Evolutionary conservation across 2,888 invertebrate species (phyloP).

Genomic region (Thereva unica): DNA sequence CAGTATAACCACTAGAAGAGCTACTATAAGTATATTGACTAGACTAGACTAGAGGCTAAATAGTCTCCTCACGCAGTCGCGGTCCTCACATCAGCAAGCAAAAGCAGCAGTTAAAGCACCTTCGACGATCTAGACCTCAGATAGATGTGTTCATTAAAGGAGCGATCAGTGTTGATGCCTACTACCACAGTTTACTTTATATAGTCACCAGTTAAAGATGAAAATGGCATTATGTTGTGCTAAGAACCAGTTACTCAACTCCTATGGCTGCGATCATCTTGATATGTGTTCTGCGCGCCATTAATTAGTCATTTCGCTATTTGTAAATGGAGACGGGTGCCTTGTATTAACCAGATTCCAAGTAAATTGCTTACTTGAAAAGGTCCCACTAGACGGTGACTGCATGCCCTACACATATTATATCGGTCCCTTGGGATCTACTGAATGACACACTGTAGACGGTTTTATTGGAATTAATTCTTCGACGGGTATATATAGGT

Average conservation of each 20-base stretch:
- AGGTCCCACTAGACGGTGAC: slow-evolving; percentile 28
- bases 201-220: slow-evolving; percentile 31
- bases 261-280: slow-evolving; percentile 44
- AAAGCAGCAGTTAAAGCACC: no score
- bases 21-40: no score
- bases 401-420: slow-evolving; percentile 51
- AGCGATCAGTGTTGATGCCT: slow-evolving; percentile 43
- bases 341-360: slow-evolving; percentile 48
- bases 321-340: slow-evolving; percentile 48
- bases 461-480: slow-evolving; percentile 48
- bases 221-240: slow-evolving; percentile 30
- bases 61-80: slow-evolving; percentile 28
- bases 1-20: no score
- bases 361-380: slow-evolving; percentile 45
- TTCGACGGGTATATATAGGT: slow-evolving; percentile 42
- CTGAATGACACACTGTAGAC: slow-evolving; percentile 49
- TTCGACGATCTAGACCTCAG: slow-evolving; percentile 6
- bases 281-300: slow-evolving; percentile 49
- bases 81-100: no score
- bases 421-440: slow-evolving; percentile 56
- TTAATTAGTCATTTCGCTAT: slow-evolving; percentile 49
- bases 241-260: slow-evolving; percentile 31
- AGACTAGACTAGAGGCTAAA: no score
- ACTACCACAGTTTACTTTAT: slow-evolving; percentile 45
- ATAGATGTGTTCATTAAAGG: slow-evolving; percentile 46